These are phyloP conservation scores for Denticeps clupeoides DNA, from an alignment of 2,797 vertebrate genomes.

Conservation along the genomic window DNA sequence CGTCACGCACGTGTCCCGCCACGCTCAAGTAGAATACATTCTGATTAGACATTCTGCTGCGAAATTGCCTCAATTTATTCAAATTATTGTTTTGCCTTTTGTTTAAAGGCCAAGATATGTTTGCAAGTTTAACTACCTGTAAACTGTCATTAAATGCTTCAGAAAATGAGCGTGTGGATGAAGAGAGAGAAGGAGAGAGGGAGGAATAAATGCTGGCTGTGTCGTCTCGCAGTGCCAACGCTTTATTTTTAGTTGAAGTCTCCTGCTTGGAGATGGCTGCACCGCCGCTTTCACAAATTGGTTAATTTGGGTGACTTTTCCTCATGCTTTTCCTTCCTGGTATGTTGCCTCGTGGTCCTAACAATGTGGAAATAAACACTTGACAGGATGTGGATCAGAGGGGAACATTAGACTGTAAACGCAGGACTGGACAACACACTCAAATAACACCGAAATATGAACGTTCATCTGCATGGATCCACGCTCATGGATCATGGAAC, in stretches of 20 bases:
- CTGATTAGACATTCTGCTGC: conserved; percentile 64
- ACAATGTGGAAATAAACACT: too few relatives aligned
- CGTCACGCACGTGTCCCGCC: conserved; percentile 33
- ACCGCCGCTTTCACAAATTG: too few relatives aligned
- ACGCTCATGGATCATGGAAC: too few relatives aligned
- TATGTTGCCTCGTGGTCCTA: too few relatives aligned
- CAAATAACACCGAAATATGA: too few relatives aligned
- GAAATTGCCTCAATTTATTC: conserved; percentile 66
- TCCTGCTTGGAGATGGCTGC: neutral
- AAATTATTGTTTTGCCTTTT: conserved; percentile 72
- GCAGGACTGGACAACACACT: too few relatives aligned
- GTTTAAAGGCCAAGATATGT: conserved; percentile 57
- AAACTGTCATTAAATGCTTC: conserved; percentile 64
- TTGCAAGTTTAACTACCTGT: conserved; percentile 55
- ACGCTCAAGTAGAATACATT: conserved; percentile 54
- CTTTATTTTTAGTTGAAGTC: neutral
- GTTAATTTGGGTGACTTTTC: too few relatives aligned
- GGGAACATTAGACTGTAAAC: too few relatives aligned
- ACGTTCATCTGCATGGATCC: too few relatives aligned
- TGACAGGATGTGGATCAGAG: too few relatives aligned
- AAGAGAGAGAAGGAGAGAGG: neutral
- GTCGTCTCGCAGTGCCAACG: neutral
- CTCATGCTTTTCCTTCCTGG: too few relatives aligned
- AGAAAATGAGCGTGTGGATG: conserved; percentile 42
- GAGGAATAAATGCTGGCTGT: neutral